phyloP scores from a whole-genome alignment of 2,888 invertebrate species.

The Nemotelus pantherinus region DNA sequence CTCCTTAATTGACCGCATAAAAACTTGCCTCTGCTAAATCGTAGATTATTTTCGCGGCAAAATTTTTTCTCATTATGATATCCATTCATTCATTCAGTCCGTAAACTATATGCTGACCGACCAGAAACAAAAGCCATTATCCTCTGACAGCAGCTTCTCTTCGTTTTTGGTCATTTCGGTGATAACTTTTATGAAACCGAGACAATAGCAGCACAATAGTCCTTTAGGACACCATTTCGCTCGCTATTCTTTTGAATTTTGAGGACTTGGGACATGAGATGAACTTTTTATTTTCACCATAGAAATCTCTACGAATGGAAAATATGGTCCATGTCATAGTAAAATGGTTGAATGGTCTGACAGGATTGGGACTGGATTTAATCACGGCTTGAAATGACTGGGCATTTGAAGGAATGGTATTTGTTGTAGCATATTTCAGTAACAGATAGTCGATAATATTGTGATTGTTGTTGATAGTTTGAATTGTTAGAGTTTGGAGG shows the following conservation, averaged over 20 bases:
- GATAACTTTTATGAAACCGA: not conserved
- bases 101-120: conserved; percentile 21
- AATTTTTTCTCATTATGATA: not conserved
- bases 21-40: conserved; percentile 16
- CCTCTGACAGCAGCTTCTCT: not conserved
- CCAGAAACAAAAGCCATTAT: conserved; percentile 42
- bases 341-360: not conserved
- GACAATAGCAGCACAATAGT: not conserved
- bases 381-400: not conserved
- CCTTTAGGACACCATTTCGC: conserved; percentile 19
- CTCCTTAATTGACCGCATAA: conserved; percentile 30
- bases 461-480: not conserved
- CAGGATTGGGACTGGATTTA: conserved; percentile 15
- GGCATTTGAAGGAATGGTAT: conserved; percentile 11
- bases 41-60: conserved; percentile 29
- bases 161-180: not conserved
- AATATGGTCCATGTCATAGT: conserved; percentile 17
- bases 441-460: not conserved
- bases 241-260: conserved; percentile 19
- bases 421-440: not conserved
- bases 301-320: not conserved
- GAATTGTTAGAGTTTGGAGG: not conserved
- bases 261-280: not conserved
- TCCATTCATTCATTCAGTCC: conserved; percentile 16
- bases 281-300: not conserved